Base-by-base conservation (phyloP, 2,888 invertebrate genomes). In the Drosophila neoperkinsi region DNA sequence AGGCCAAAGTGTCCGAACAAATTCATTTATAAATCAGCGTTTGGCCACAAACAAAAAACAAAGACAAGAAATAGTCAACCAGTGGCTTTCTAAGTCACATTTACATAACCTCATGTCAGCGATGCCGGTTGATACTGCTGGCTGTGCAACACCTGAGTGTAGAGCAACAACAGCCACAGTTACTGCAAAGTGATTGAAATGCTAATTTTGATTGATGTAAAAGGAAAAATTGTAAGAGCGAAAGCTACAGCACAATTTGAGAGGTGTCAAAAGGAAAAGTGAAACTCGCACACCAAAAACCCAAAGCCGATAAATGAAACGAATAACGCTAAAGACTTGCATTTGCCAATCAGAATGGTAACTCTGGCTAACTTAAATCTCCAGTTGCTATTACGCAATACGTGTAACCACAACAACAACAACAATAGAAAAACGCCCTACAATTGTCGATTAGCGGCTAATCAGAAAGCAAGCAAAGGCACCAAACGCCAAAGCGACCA, bases 131-230 rank as follows among this genome's bases (percentile, higher is more conserved):
- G 74, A 65, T 66, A 53, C 46, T 59, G 51, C 31, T 21, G 21
- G 30, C 43, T 28, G n/a, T 21, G 30, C 36, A 36, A 21, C 30
- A 60, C 21, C 60, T 49, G 61, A 36, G 31, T 21, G 28, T 41
- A 31, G 41, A 43, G 21, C 30, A 56, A 38, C 34, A 33, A 21
- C 46, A 33, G 59, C 33, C 43, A 38, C 55, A 50, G 62, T 62
- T 62, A 59, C 71, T 67, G 52, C 21, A 52, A 62, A 56, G 65
- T 82, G 82, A 86, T 85, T 87, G 87, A 87, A 78, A 87, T 86
- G 85, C 87, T 85, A 86, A 86, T 87, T 87, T 85, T 86, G 83
- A 86, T 86, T 80, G 83, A 87, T 85, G 84, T 70, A 55, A 62
- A 65, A 61, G 52, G 46, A 31, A 56, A 62, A 60, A 61, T 65